phyloP scores from a whole-genome alignment of 2,888 invertebrate genomes.

The Drosophila parthenogenetica region DNA sequence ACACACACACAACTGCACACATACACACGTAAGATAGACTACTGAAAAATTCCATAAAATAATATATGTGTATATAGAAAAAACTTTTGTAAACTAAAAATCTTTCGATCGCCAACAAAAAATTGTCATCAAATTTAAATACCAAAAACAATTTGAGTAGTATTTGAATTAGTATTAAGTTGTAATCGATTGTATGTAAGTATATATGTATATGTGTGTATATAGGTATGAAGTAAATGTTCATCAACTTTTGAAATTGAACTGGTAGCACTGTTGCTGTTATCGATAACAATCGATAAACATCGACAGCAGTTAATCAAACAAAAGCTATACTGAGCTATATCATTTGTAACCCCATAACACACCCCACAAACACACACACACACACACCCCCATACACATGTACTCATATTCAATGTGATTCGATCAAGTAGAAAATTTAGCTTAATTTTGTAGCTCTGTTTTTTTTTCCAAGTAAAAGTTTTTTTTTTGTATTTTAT shows the following conservation, averaged over 20 bases:
- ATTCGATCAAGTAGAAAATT: conserved; percentile 66
- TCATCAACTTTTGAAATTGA: conserved; percentile 27
- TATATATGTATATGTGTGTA: conserved; percentile 43
- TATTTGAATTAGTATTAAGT: conserved; percentile 32
- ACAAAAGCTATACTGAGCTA: conserved; percentile 3
- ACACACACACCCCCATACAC: conserved; percentile 14
- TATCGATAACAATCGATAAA: conserved; percentile 10
- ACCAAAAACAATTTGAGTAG: conserved; percentile 28
- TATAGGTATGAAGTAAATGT: conserved; percentile 23
- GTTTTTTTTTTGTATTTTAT: conserved; percentile 9
- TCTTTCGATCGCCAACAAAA: conserved; percentile 21
- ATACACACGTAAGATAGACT: conserved; percentile 18
- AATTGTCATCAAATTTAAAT: conserved; percentile 30
- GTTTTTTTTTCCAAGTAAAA: conserved; percentile 19
- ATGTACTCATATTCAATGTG: conserved; percentile 62
- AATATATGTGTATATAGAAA: too few relatives aligned
- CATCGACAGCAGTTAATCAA: neutral
- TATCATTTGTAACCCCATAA: conserved; percentile 28
- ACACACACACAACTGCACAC: conserved; percentile 20
- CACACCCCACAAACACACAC: conserved; percentile 8
- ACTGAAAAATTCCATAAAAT: conserved; percentile 12
- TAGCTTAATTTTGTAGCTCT: conserved; percentile 45
- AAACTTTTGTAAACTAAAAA: conserved; percentile 24
- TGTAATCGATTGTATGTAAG: conserved; percentile 20
- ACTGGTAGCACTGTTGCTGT: conserved; percentile 43